phyloP scores from a whole-genome alignment of 2,888 invertebrate species.

The Notodromas monacha region DNA sequence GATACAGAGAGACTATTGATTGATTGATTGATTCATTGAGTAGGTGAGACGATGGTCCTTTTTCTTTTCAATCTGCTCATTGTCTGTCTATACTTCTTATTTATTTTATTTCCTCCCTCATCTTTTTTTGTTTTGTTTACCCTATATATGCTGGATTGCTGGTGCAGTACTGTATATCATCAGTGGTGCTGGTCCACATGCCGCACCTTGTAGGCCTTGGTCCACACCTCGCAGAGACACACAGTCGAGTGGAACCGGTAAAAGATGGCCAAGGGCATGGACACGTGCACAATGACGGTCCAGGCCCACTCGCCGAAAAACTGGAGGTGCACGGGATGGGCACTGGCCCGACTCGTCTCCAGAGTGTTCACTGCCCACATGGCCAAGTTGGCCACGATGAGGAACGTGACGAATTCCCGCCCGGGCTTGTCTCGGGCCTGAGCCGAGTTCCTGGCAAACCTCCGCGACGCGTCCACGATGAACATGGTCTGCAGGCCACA shows the following conservation, averaged over 20 bases:
- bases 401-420: conserved; percentile 64
- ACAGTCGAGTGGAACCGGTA: conserved; percentile 82
- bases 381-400: conserved; percentile 43
- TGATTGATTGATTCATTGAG: too few relatives aligned
- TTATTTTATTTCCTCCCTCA: too few relatives aligned
- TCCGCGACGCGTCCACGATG: conserved; percentile 53
- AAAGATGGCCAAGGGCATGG: conserved; percentile 72
- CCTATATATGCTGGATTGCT: too few relatives aligned
- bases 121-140: too few relatives aligned
- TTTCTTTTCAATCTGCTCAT: too few relatives aligned
- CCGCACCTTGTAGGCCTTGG: conserved; percentile 45
- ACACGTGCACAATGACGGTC: conserved; percentile 78
- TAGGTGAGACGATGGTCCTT: too few relatives aligned
- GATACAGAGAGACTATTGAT: too few relatives aligned
- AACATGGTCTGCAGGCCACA: conserved; percentile 46
- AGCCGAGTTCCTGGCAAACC: conserved; percentile 42
- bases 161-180: too few relatives aligned
- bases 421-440: conserved; percentile 62
- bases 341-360: conserved; percentile 61
- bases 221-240: conserved; percentile 84
- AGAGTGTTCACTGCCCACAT: conserved; percentile 81
- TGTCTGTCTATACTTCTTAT: too few relatives aligned
- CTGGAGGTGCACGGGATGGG: conserved; percentile 59
- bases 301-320: conserved; percentile 72
- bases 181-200: too few relatives aligned